Evolutionary conservation across 2,888 invertebrate species (phyloP).

Genomic region (Torymus texanus): DNA sequence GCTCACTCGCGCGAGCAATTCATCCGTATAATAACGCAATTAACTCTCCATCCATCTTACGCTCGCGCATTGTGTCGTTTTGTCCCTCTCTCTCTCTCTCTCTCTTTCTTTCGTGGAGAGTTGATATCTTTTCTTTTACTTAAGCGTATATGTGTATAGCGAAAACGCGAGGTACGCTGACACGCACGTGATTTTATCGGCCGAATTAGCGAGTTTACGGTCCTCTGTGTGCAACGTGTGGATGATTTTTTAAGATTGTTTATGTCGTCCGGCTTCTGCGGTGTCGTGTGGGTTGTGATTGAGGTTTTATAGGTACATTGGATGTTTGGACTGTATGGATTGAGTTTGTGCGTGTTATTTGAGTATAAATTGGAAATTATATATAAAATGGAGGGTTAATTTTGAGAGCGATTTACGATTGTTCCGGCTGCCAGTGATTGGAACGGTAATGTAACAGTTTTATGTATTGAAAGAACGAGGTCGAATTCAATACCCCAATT

Average conservation of each 20-base stretch:
- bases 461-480: too few species aligned
- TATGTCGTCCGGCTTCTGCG: constrained; percentile 10
- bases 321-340: too few species aligned
- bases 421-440: too few species aligned
- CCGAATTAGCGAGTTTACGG: constrained; percentile 9
- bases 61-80: constrained; percentile 15
- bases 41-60: constrained; percentile 42
- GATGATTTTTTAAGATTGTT: constrained; percentile 5
- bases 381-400: too few species aligned
- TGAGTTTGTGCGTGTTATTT: too few species aligned
- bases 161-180: not conserved
- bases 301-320: not conserved
- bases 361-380: too few species aligned
- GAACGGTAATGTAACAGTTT: too few species aligned
- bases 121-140: constrained; percentile 3
- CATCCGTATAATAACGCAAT: constrained; percentile 50
- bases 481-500: too few species aligned
- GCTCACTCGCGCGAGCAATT: constrained; percentile 48
- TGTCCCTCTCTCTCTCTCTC: not conserved
- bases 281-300: not conserved
- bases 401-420: too few species aligned
- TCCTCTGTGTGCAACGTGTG: not conserved
- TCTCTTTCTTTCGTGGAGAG: not conserved
- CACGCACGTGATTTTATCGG: constrained; percentile 15
- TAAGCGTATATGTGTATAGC: not conserved